These are phyloP conservation scores for Drosophila borealis DNA, from an alignment of 2,888 invertebrate species.

Conservation along the genomic window DNA sequence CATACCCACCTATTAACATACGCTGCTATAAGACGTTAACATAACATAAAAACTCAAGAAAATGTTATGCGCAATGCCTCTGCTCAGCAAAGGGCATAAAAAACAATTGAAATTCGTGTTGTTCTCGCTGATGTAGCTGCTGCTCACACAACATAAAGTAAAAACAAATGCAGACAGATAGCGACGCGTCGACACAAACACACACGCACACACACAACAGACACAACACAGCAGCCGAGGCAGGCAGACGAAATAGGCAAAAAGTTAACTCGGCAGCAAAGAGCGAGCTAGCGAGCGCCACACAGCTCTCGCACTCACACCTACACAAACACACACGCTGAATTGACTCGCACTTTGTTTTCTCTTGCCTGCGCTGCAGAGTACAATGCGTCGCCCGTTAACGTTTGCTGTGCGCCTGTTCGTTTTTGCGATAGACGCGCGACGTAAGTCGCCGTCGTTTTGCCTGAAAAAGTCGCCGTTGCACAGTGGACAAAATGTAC, in stretches of 20 bases:
- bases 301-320: conserved; percentile 25
- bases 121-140: conserved; percentile 20
- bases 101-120: conserved; percentile 45
- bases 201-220: conserved; percentile 9
- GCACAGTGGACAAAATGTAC: conserved; percentile 55
- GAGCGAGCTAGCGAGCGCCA: conserved; percentile 18
- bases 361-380: conserved; percentile 17
- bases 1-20: conserved; percentile 7
- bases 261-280: conserved; percentile 31
- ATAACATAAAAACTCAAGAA: conserved; percentile 27
- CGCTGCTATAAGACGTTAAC: conserved; percentile 32
- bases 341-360: conserved; percentile 3
- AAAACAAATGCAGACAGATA: conserved; percentile 47
- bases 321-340: conserved; percentile 9
- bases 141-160: conserved; percentile 50
- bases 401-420: conserved; percentile 78
- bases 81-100: conserved; percentile 43
- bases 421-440: conserved; percentile 85
- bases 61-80: conserved; percentile 25
- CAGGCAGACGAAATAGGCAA: conserved; percentile 37
- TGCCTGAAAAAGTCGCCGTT: conserved; percentile 73
- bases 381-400: conserved; percentile 25
- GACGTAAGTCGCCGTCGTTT: conserved; percentile 82
- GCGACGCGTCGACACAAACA: conserved; percentile 2
- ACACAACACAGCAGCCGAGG: conserved; percentile 24